phyloP scores from a whole-genome alignment of 2,113 vertebrate genomes.

The Thermophis baileyi region DNA sequence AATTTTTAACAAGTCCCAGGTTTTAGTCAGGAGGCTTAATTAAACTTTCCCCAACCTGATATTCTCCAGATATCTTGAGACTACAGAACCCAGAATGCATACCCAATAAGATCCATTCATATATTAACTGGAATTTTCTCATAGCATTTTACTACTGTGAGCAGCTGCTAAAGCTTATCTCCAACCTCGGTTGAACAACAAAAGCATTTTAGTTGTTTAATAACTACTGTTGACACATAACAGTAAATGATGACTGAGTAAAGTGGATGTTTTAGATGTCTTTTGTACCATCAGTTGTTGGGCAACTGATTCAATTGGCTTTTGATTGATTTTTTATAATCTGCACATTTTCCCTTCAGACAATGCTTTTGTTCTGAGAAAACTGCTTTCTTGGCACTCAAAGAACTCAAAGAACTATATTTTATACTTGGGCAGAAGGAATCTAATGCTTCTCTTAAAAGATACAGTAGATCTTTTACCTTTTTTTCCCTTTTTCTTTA shows the following conservation, averaged over 20 bases:
- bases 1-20: neutral
- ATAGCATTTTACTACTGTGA: neutral
- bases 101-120: neutral
- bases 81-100: neutral
- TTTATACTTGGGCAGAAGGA: neutral
- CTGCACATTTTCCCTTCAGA: neutral
- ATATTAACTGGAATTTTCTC: neutral
- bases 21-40: neutral
- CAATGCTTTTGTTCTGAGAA: neutral
- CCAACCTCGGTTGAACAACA: neutral
- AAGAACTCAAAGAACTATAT: neutral
- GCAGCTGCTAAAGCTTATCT: neutral
- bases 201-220: neutral
- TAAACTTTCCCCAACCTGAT: neutral
- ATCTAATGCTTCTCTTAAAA: neutral
- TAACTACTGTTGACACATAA: neutral
- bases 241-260: neutral
- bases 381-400: neutral
- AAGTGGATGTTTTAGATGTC: neutral
- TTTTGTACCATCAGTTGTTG: neutral
- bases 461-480: neutral
- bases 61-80: neutral
- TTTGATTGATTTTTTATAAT: neutral
- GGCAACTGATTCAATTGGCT: neutral
- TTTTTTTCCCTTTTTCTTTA: neutral